These are phyloP conservation scores for Paedocypris sp. DNA, from an alignment of 2,113 vertebrate species.

Conservation along the genomic window DNA sequence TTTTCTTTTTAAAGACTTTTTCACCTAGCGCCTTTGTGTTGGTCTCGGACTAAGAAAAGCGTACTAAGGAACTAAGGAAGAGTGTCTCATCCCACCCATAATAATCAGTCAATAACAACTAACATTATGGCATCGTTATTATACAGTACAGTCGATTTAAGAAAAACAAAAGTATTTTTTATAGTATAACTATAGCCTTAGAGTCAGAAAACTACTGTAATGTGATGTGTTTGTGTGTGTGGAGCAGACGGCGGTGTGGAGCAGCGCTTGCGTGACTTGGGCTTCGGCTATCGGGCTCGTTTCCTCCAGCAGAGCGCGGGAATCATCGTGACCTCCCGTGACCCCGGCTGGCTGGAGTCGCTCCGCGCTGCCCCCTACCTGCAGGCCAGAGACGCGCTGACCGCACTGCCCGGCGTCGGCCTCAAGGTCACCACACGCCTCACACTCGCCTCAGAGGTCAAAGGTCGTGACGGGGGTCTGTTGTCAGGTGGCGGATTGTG, in stretches of 20 bases:
- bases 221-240: not conserved
- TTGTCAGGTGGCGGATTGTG: slow-evolving; percentile 87
- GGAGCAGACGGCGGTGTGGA: slow-evolving; percentile 65
- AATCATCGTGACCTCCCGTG: slow-evolving; percentile 59
- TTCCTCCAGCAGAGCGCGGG: slow-evolving; percentile 73
- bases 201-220: too few species aligned
- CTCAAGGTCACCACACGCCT: slow-evolving; percentile 62
- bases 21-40: too few species aligned
- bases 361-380: slow-evolving; percentile 64
- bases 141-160: too few species aligned
- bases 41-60: too few species aligned
- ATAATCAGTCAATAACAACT: too few species aligned
- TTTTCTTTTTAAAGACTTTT: too few species aligned
- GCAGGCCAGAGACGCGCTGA: slow-evolving; percentile 69
- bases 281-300: slow-evolving; percentile 86
- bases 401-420: slow-evolving; percentile 80
- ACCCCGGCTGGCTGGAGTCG: slow-evolving; percentile 61
- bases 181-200: too few species aligned
- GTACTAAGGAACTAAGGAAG: too few species aligned
- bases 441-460: not conserved
- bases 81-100: too few species aligned
- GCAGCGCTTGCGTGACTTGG: slow-evolving; percentile 66
- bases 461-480: not conserved
- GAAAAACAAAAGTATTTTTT: too few species aligned
- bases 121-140: too few species aligned